Percentiles rank a stretch among this genome's conserved stretches.
Conservation (phyloP, 2,113 vertebrate genomes). For the Cnemophilus loriae region DNA sequence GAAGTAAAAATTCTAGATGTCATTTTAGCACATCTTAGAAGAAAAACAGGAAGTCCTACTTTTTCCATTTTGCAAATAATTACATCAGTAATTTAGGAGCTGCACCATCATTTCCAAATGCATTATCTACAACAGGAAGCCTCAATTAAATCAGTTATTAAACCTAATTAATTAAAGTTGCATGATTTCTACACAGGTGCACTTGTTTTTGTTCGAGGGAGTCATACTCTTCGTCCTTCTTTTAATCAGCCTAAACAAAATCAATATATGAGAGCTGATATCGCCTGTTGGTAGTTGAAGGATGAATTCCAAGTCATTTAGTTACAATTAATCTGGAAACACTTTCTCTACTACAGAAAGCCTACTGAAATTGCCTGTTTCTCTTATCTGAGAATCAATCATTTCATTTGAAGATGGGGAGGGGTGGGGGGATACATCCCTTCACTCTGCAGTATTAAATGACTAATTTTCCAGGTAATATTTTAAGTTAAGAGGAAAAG, state of each 20-base stretch:
- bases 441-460: neutral
- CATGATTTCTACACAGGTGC: neutral
- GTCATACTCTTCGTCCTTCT: neutral
- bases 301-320: neutral
- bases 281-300: neutral
- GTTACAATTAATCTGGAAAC: neutral
- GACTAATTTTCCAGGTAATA: neutral
- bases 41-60: neutral
- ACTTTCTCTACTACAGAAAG: neutral
- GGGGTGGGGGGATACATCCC: neutral
- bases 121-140: neutral
- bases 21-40: neutral
- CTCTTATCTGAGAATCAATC: neutral
- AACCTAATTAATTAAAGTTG: constrained; percentile 27
- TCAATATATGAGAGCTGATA: neutral
- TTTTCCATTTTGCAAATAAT: neutral
- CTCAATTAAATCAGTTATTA: constrained; percentile 28
- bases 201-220: neutral
- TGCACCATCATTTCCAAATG: neutral
- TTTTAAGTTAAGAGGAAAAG: neutral
- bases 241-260: constrained; percentile 26
- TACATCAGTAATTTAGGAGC: neutral
- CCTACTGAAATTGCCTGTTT: neutral
- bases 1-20: neutral
- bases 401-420: neutral